phyloP scores from a whole-genome alignment of 2,797 vertebrate species.

The Sphaeramia orbicularis region DNA sequence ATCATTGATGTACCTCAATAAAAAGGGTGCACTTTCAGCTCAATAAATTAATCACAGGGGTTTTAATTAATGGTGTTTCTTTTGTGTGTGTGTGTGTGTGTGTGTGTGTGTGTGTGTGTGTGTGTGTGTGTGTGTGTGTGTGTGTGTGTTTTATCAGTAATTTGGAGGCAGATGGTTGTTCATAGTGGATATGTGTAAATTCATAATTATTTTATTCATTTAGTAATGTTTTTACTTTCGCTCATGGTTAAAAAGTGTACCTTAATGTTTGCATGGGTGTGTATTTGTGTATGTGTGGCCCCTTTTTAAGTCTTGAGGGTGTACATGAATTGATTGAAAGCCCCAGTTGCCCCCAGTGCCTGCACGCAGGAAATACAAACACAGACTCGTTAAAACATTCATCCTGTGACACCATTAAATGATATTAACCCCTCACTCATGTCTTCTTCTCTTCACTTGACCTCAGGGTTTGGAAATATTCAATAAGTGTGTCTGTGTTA shows the following conservation, averaged over 20 bases:
- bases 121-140: not conserved
- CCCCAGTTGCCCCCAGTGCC: slow-evolving; percentile 68
- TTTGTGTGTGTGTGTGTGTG: not conserved
- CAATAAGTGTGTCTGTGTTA: slow-evolving; percentile 52
- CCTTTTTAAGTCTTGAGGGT: slow-evolving; percentile 70
- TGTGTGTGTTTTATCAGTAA: slow-evolving; percentile 20
- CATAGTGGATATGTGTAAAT: slow-evolving; percentile 70
- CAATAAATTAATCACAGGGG: slow-evolving; percentile 99
- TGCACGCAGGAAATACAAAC: slow-evolving; percentile 49
- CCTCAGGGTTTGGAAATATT: slow-evolving; percentile 58
- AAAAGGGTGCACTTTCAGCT: slow-evolving; percentile 95
- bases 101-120: slow-evolving; percentile 1
- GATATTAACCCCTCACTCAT: slow-evolving; percentile 59
- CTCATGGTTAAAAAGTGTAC: too few species aligned
- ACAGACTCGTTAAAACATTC: slow-evolving; percentile 45
- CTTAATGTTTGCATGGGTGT: slow-evolving; percentile 43
- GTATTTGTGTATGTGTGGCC: slow-evolving; percentile 39
- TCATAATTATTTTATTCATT: slow-evolving; percentile 47
- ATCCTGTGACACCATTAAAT: slow-evolving; percentile 53
- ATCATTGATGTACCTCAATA: slow-evolving; percentile 97
- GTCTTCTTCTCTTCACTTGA: slow-evolving; percentile 52
- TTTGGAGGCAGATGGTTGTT: slow-evolving; percentile 28
- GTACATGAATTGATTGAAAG: slow-evolving; percentile 54
- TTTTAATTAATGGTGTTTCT: slow-evolving; percentile 96
- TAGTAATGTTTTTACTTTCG: too few species aligned